Percentiles rank a stretch among this genome's conserved stretches.
Conservation (phyloP, 2,888 invertebrate species). For the Synanthedon myopaeformis region DNA sequence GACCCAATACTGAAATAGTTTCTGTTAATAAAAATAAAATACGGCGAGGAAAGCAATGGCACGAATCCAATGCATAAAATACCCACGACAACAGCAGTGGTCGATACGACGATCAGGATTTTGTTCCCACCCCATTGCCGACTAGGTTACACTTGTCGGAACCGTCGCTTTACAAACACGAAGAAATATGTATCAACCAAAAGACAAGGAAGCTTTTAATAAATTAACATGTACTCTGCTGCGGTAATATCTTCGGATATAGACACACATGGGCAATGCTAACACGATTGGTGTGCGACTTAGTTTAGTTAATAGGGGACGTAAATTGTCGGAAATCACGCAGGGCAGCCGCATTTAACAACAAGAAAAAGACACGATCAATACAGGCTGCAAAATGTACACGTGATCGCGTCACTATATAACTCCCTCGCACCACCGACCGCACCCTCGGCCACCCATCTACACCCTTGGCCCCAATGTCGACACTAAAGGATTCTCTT, state of each 20-base stretch:
- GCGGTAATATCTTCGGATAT: no score
- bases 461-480: constrained; percentile 42
- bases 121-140: no score
- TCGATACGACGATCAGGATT: constrained; percentile 1
- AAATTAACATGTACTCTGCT: no score
- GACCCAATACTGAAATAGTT: constrained; percentile 12
- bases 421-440: constrained; percentile 57
- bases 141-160: no score
- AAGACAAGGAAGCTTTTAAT: no score
- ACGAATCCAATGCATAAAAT: constrained; percentile 22
- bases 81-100: constrained; percentile 10
- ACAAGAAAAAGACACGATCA: constrained; percentile 57
- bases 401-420: constrained; percentile 69
- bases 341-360: constrained; percentile 40
- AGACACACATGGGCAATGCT: no score
- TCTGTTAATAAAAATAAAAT: constrained; percentile 23
- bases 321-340: constrained; percentile 22
- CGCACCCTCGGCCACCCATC: constrained; percentile 55
- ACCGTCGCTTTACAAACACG: no score
- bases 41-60: constrained; percentile 30
- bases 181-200: no score
- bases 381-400: constrained; percentile 68
- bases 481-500: constrained; percentile 54
- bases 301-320: not conserved
- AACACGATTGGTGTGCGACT: not conserved